These are phyloP conservation scores for Peromyscus melanophrys DNA, from an alignment of 2,797 vertebrate genomes.

Conservation along the genomic window DNA sequence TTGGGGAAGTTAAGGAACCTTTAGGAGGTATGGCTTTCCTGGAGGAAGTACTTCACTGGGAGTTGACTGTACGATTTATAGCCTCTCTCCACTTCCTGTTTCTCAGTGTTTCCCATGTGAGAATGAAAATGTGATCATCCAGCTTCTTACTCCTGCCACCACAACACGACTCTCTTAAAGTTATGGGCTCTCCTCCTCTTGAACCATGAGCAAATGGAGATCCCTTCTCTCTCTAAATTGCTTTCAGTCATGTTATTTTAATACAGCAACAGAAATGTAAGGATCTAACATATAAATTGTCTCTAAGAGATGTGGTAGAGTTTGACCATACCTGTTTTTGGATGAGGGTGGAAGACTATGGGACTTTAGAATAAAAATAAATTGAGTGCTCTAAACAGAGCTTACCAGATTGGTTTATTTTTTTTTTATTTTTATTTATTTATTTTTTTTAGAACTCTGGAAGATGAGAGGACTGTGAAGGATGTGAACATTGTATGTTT, in stretches of 20 bases:
- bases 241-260: not conserved
- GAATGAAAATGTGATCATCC: not conserved
- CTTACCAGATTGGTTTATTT: not conserved
- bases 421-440: too few relatives aligned
- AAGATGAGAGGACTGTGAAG: not conserved
- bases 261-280: not conserved
- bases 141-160: not conserved
- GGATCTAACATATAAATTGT: not conserved
- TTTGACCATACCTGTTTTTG: not conserved
- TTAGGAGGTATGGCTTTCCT: not conserved
- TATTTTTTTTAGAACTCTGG: not conserved
- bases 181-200: not conserved
- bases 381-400: not conserved
- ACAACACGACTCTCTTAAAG: not conserved
- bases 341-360: not conserved
- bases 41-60: not conserved
- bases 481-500: not conserved
- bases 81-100: too few relatives aligned
- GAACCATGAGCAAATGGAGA: not conserved
- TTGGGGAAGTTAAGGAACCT: not conserved
- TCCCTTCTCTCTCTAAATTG: not conserved
- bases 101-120: not conserved
- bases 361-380: not conserved
- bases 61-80: not conserved
- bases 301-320: not conserved